Evolutionary conservation across 2,797 vertebrate genomes (phyloP).

Genomic region (Xiphophorus birchmanni): DNA sequence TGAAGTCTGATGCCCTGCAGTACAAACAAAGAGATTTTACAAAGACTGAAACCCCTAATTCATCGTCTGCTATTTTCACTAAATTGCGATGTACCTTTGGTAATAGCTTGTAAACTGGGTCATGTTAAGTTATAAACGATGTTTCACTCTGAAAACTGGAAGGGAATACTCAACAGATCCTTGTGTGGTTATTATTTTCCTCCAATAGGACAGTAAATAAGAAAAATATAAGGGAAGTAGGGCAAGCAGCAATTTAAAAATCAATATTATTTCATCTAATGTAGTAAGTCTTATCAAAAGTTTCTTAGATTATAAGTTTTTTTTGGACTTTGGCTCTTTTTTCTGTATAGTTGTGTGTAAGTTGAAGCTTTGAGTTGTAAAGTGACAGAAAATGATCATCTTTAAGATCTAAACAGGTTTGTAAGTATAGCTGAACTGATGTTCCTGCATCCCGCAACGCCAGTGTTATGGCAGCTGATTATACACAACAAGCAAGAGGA

Average conservation of each 20-base stretch:
- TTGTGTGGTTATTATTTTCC: not conserved
- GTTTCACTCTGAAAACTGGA: constrained; percentile 6
- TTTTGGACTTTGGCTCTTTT: not conserved
- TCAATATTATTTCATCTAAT: not conserved
- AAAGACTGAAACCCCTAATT: constrained; percentile 43
- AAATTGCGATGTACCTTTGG: constrained; percentile 5
- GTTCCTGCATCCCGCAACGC: not conserved
- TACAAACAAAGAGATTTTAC: constrained; percentile 59
- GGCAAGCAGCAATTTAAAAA: not conserved
- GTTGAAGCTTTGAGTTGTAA: not conserved
- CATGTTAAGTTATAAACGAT: not conserved
- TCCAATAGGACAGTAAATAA: not conserved
- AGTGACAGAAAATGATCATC: not conserved
- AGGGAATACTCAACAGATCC: not conserved
- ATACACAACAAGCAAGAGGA: not conserved
- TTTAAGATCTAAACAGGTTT: not conserved
- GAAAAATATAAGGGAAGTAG: not conserved
- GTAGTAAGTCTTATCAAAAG: not conserved
- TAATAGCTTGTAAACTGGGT: constrained; percentile 15
- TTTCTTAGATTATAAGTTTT: not conserved
- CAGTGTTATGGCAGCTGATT: not conserved
- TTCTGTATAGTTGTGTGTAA: not conserved
- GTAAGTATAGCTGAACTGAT: not conserved
- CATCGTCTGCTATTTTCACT: constrained; percentile 29
- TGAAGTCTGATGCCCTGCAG: constrained; percentile 53